Evolutionary conservation across 2,888 invertebrate species (phyloP), one percentile per base, ranked within the genome.

Genomic region (Coremacera marginata): DNA sequence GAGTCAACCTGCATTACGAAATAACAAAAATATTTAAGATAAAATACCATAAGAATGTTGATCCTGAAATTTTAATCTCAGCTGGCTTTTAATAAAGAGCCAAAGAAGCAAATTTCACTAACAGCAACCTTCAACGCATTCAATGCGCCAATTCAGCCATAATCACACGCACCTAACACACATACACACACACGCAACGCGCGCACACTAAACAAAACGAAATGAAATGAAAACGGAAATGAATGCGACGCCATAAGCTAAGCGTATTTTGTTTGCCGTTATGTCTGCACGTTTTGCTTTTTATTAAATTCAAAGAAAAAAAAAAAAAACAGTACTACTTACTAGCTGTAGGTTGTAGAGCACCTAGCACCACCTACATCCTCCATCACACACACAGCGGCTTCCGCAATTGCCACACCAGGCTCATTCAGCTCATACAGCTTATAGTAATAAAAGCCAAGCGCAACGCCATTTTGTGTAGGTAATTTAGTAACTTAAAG

Each of bases 261-360:
- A 27, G 44, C 27, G 72, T 27, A 62, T 72, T 72, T 49, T 72
- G 72, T 72, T 72, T 62, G 49, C 25, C 37, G 49, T 62, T 62
- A 62, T 44, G 72, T 72, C 72, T 72, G 62, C 71, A 57, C 57
- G 37, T 71, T 71, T 71, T 34, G 31, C 71, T 57, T 57, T 71
- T 71, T 37, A 71, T 60, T 71, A 57, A 37, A 57, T 71, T 31
- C 34, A 44, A 34, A 5, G 1, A 57, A 55, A 55, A 52, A 9
- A 9, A 57, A 55, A 19, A n/a, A 34, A 37, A 37, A 5, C 22
- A 25, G 44, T 8, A 52, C 52, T n/a, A n/a, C 55, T 52, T 34
- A 34, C 49, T 34, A 5, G 3, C 63, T 63, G 27, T 34, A 34
- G 63, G 34, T 11, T 63, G 63, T 44, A 19, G n/a, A 63, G 27